Evolutionary conservation across 2,888 invertebrate species (phyloP), one percentile per base, ranked within the genome.

Genomic region (Ophion costatus): DNA sequence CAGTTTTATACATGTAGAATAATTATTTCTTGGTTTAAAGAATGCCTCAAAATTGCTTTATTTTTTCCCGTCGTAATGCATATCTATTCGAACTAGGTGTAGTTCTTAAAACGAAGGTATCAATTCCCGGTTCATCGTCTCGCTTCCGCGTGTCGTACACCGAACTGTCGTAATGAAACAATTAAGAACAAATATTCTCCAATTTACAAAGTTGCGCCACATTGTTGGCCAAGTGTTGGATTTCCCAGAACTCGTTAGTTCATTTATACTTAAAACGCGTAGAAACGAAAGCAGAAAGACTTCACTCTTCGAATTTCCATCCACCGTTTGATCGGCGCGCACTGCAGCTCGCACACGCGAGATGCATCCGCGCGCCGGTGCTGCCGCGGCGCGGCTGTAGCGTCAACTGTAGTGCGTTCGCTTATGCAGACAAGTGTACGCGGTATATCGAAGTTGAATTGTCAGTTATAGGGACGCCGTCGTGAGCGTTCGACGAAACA

Each of bases 401-500:
- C 71, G 14, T 9, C 6, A 64, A 33, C 51, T 14, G n/a, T 42
- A 63, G 3, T 74, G 24, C 63, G 45, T 22, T 38, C 33, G 29
- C 59, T 17, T 57, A 71, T 33, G 42, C 22, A 56, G 33, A 56
- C 56, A 38, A 38, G 9, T 59, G 59, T 14, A 59, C 22, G 59
- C 59, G 59, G 20, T 22, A 11, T 17, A 38, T 38, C 33, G 51
- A 51, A 51, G 51, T 14, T 51, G 51, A 51, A 17, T 67, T 38
- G 38, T 66, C 22, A 38, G 33, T 38, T 33, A 38, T 20, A 22
- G 22, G n/a, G 67, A 67, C 67, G 67, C 67, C 11, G n/a, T 14
- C 38, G 56, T 17, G 57, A 38, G 66, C 71, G 56, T 70, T 22
- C 29, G n/a, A 45, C 33, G 75, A 67, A 56, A 66, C 51, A 66